Conservation (phyloP, 2,888 invertebrate species). For the Osmoderma eremita region DNA sequence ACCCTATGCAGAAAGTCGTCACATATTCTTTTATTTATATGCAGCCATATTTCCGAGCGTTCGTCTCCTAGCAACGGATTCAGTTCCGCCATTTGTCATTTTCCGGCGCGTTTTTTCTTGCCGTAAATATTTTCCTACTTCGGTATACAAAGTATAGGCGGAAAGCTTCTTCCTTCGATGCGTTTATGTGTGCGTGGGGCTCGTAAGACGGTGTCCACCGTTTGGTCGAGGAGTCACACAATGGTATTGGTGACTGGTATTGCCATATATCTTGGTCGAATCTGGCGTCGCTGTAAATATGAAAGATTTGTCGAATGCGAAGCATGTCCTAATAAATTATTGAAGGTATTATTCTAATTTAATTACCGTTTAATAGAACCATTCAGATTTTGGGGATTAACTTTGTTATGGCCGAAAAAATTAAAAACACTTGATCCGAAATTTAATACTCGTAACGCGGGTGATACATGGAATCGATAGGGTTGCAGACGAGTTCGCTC, state of each 20-base stretch:
- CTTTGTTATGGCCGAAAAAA: too few relatives aligned
- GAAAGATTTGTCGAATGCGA: too few relatives aligned
- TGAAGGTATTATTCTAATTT: too few relatives aligned
- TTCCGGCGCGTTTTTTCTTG: conserved; percentile 54
- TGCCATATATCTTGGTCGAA: conserved; percentile 47
- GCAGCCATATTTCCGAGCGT: conserved; percentile 59
- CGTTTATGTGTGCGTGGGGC: not conserved
- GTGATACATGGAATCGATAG: too few relatives aligned
- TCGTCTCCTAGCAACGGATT: conserved; percentile 60
- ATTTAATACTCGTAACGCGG: too few relatives aligned
- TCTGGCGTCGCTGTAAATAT: conserved; percentile 30
- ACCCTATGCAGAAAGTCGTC: conserved; percentile 58
- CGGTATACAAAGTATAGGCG: conserved; percentile 55
- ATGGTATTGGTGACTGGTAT: conserved; percentile 49
- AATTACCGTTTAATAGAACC: too few relatives aligned
- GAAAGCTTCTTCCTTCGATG: conserved; percentile 49
- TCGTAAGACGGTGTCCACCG: not conserved
- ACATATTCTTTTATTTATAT: conserved; percentile 60
- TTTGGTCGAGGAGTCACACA: conserved; percentile 41
- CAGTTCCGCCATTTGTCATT: conserved; percentile 56
- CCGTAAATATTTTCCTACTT: conserved; percentile 59
- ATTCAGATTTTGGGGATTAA: too few relatives aligned
- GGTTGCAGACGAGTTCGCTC: too few relatives aligned
- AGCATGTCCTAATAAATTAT: too few relatives aligned
- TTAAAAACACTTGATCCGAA: too few relatives aligned